These are phyloP conservation scores for Scelioninae gen. 2 DNA, from an alignment of 2,888 invertebrate genomes.

Conservation along the genomic window DNA sequence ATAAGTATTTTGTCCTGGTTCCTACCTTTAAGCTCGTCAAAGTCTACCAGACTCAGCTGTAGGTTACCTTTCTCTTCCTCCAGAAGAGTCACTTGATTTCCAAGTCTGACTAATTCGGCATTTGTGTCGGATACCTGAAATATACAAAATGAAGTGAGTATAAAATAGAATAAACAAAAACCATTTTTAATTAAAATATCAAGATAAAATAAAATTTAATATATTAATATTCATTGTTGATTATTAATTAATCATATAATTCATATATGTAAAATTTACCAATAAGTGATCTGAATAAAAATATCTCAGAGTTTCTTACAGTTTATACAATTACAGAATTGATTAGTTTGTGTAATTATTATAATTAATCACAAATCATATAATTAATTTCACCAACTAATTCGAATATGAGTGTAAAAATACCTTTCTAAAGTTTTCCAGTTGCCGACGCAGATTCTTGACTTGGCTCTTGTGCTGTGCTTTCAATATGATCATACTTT, in stretches of 20 bases:
- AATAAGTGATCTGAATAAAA: no score
- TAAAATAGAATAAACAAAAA: no score
- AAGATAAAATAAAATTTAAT: no score
- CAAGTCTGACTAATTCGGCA: slow-evolving; percentile 81
- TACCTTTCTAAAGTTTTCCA: slow-evolving; percentile 74
- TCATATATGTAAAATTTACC: no score
- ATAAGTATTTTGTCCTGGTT: slow-evolving; percentile 73
- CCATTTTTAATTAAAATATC: no score
- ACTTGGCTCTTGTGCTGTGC: slow-evolving; percentile 83
- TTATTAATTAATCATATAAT: no score
- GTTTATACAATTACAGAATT: no score
- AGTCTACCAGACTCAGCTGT: slow-evolving; percentile 88
- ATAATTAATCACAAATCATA: no score
- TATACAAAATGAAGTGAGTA: not conserved
- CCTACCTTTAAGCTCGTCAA: slow-evolving; percentile 83
- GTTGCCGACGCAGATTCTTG: slow-evolving; percentile 85
- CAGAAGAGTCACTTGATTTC: slow-evolving; percentile 87
- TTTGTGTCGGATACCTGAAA: slow-evolving; percentile 80
- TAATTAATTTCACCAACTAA: no score
- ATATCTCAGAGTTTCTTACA: no score
- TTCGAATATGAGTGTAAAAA: no score
- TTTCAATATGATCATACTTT: slow-evolving; percentile 85
- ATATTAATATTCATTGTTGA: slow-evolving; percentile 1
- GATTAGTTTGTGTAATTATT: no score
- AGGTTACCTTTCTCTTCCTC: slow-evolving; percentile 95